A percentile compares a stretch with the other conserved stretches of the same genome.
Evolutionary conservation across 1,140 invertebrate genomes (phyloP).

Genomic region (Carposina sasakii): DNA sequence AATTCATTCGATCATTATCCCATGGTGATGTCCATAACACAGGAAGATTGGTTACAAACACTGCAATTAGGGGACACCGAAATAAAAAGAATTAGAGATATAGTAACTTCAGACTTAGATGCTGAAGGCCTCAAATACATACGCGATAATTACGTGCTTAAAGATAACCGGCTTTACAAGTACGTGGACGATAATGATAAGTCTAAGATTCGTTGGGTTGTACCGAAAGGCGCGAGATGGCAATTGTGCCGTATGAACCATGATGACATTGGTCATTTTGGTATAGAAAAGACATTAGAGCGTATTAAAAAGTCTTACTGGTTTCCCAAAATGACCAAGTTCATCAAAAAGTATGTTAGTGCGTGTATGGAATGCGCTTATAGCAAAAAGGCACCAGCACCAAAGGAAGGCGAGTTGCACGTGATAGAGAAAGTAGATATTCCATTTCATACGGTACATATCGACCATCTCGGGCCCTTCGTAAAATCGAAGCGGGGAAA

Average conservation of each 20-base stretch:
- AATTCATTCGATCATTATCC: no score
- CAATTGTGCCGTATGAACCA: constrained; percentile 4
- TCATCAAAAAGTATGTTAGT: neutral
- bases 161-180: no score
- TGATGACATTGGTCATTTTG: constrained; percentile 12
- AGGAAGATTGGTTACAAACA: no score
- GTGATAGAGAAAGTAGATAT: neutral
- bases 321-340: neutral
- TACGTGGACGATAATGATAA: no score
- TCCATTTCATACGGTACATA: neutral
- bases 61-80: no score
- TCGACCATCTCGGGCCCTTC: constrained; percentile 1
- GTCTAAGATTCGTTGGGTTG: no score
- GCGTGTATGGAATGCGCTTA: constrained; percentile 1
- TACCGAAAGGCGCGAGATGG: constrained; percentile 1
- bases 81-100: no score
- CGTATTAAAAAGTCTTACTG: neutral
- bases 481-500: neutral
- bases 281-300: constrained; percentile 11
- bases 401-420: neutral
- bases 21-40: no score
- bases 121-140: no score
- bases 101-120: no score
- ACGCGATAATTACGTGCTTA: no score
- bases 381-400: neutral